Percentiles rank a stretch among this genome's conserved stretches.
These are phyloP conservation scores for Blastobasis lacticolella DNA, from an alignment of 2,888 invertebrate genomes.

Conservation along the genomic window DNA sequence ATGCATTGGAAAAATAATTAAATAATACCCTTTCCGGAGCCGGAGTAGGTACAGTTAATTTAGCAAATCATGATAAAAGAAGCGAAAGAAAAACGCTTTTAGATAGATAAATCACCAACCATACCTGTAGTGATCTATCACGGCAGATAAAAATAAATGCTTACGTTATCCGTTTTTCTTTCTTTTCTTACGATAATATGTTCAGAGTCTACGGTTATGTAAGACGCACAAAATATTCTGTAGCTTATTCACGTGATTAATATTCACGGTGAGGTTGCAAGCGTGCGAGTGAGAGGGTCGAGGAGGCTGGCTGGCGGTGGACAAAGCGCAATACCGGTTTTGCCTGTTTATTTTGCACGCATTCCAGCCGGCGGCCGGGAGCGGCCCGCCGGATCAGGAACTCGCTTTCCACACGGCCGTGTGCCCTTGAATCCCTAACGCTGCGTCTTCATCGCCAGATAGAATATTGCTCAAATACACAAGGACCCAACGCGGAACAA, in stretches of 20 bases:
- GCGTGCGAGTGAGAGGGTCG: constrained; percentile 31
- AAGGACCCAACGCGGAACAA: too few species aligned
- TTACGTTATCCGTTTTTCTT: not conserved
- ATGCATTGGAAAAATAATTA: too few species aligned
- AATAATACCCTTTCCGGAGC: too few species aligned
- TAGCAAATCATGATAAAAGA: too few species aligned
- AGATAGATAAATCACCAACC: too few species aligned
- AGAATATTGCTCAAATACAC: constrained; percentile 27
- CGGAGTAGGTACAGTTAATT: too few species aligned
- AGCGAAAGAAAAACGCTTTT: too few species aligned
- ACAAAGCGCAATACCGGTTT: constrained; percentile 61
- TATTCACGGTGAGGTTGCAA: constrained; percentile 2
- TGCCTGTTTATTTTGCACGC: constrained; percentile 72
- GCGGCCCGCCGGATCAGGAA: constrained; percentile 53
- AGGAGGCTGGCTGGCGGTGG: constrained; percentile 36
- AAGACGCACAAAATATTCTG: too few species aligned
- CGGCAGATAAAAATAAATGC: too few species aligned
- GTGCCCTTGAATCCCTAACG: constrained; percentile 55
- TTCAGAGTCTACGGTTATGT: not conserved
- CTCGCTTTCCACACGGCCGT: constrained; percentile 44
- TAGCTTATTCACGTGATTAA: not conserved
- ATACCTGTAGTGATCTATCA: too few species aligned
- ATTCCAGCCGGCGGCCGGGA: constrained; percentile 56
- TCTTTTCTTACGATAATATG: not conserved
- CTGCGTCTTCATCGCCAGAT: constrained; percentile 20